phyloP scores from a whole-genome alignment of 2,113 vertebrate species.

The Galeopterus variegatus region DNA sequence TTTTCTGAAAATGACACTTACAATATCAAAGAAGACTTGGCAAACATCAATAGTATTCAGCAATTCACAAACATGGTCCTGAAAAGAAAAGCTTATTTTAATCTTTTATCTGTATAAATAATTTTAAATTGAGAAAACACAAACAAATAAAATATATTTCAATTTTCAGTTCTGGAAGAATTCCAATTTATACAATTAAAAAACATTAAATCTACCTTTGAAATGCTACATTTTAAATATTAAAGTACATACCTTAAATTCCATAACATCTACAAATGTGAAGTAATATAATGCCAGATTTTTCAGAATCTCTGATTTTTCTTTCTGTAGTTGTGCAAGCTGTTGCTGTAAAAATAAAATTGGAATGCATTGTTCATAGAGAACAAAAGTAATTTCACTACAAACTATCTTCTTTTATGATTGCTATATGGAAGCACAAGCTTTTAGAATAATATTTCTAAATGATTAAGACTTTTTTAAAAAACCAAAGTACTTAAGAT shows the following conservation, averaged over 20 bases:
- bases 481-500: conserved; percentile 76
- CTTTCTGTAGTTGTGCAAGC: conserved; percentile 99
- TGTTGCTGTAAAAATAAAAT: conserved; percentile 96
- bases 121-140: conserved; percentile 61
- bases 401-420: conserved; percentile 76
- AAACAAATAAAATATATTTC: conserved; percentile 32
- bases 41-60: conserved; percentile 98
- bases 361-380: conserved; percentile 70
- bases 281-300: conserved; percentile 99
- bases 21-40: conserved; percentile 99
- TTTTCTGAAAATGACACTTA: conserved; percentile 89
- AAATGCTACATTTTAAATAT: conserved; percentile 52
- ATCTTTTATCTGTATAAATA: conserved; percentile 14
- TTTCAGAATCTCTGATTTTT: conserved; percentile 99
- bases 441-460: conserved; percentile 76
- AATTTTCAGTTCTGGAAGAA: conserved; percentile 51
- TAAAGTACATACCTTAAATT: conserved; percentile 95
- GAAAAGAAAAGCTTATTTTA: conserved; percentile 72
- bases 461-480: conserved; percentile 70
- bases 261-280: conserved; percentile 99
- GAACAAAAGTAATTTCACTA: conserved; percentile 50
- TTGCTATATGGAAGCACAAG: conserved; percentile 83
- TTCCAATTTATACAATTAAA: conserved; percentile 60
- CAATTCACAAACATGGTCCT: conserved; percentile 99
- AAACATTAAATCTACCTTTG: conserved; percentile 46